Evolutionary conservation across 2,797 vertebrate species (phyloP).

Genomic region (Melanotaenia pygmaea): DNA sequence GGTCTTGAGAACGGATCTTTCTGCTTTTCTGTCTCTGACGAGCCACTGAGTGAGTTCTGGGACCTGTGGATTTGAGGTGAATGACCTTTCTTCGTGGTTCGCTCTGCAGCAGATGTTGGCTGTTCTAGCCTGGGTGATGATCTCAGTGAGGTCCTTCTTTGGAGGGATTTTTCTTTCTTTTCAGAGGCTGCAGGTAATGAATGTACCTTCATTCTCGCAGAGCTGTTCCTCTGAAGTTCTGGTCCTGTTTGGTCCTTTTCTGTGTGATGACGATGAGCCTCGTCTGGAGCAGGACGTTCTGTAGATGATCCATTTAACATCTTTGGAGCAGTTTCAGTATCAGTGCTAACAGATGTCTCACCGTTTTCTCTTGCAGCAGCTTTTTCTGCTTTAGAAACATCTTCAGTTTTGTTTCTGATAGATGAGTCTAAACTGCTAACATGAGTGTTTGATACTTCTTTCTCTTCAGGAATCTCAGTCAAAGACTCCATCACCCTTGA

Average conservation of each 20-base stretch:
- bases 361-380: conserved; percentile 13
- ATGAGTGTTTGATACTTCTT: conserved; percentile 68
- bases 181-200: conserved; percentile 46
- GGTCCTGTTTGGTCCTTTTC: conserved; percentile 30
- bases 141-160: conserved; percentile 44
- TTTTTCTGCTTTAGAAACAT: conserved; percentile 1
- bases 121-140: conserved; percentile 22
- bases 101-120: conserved; percentile 21
- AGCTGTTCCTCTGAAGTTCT: conserved; percentile 57
- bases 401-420: conserved; percentile 9
- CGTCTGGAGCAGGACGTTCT: conserved; percentile 11
- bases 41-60: conserved; percentile 6
- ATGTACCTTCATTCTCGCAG: conserved; percentile 48
- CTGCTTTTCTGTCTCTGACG: conserved; percentile 36
- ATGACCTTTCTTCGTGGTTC: conserved; percentile 14
- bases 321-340: conserved; percentile 8
- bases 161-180: conserved; percentile 59
- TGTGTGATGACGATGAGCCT: conserved; percentile 9
- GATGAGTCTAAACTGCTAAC: conserved; percentile 28
- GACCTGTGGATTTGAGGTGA: conserved; percentile 19
- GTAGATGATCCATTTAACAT: not conserved
- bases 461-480: conserved; percentile 89
- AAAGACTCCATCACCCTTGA: conserved; percentile 87
- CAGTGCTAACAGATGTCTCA: conserved; percentile 15
- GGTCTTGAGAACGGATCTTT: conserved; percentile 46